These are phyloP conservation scores for Drosophila stalkeri DNA, from an alignment of 2,888 invertebrate genomes.

Conservation along the genomic window DNA sequence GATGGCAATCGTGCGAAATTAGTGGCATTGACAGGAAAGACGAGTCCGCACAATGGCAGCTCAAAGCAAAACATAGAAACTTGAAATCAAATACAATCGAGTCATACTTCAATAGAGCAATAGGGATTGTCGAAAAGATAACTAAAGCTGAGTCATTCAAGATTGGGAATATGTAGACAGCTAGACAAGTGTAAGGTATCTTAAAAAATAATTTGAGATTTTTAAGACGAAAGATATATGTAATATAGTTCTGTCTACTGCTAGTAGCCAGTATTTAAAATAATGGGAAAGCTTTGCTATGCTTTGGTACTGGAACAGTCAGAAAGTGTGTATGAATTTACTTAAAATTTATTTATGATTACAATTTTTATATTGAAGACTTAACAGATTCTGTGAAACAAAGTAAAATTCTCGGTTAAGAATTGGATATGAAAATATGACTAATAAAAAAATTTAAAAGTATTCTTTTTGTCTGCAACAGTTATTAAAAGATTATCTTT, in stretches of 20 bases:
- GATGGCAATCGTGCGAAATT: constrained; percentile 63
- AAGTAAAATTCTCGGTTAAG: no score
- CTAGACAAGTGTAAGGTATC: neutral
- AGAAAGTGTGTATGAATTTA: no score
- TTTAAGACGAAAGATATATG: neutral
- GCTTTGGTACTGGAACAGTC: no score
- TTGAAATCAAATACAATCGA: constrained; percentile 5
- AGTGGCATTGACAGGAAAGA: constrained; percentile 27
- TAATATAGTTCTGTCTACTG: neutral
- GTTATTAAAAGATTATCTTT: no score
- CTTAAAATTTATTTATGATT: no score
- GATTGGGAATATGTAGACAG: neutral
- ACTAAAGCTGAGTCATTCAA: neutral
- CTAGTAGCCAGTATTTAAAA: no score
- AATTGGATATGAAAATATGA: no score
- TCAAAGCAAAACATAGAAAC: neutral
- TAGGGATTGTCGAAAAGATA: neutral
- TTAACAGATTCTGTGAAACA: no score
- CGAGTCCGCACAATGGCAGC: constrained; percentile 11
- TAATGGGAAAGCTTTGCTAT: no score
- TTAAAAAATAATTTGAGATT: neutral
- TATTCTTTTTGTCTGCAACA: no score
- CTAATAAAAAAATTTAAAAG: no score
- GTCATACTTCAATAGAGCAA: constrained; percentile 4
- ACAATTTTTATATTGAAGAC: no score